Percentiles rank a stretch among this genome's conserved stretches.
Conservation (phyloP, 2,888 invertebrate genomes). For the Villa cingulata region DNA sequence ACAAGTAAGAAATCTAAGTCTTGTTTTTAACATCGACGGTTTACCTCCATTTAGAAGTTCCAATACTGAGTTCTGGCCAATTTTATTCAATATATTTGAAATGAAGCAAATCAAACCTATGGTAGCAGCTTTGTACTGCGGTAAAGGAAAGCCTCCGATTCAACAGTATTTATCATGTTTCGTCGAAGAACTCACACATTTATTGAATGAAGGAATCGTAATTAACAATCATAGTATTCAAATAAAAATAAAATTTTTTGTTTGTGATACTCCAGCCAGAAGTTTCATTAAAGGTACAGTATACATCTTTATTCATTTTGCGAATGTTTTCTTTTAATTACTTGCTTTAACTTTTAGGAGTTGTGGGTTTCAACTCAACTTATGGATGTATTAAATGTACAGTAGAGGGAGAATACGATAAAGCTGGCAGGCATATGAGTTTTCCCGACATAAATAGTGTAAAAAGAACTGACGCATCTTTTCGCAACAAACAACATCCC, state of each 20-base stretch:
- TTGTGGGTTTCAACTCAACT: neutral
- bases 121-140: neutral
- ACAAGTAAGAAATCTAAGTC: too few relatives aligned
- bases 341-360: neutral
- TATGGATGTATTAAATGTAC: neutral
- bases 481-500: neutral
- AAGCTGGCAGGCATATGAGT: neutral
- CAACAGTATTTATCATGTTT: neutral
- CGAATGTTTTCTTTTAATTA: too few relatives aligned
- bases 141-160: neutral
- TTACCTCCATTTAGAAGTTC: neutral
- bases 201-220: neutral
- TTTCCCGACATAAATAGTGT: neutral
- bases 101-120: neutral
- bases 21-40: too few relatives aligned
- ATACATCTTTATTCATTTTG: neutral
- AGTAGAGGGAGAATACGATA: neutral
- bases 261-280: neutral
- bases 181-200: too few relatives aligned
- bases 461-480: neutral
- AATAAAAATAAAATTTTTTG: neutral
- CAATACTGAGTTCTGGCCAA: constrained; percentile 1
- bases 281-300: neutral
- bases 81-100: neutral
- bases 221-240: neutral